Conservation (phyloP, 2,113 vertebrate species). For the Burhinus bistriatus region DNA sequence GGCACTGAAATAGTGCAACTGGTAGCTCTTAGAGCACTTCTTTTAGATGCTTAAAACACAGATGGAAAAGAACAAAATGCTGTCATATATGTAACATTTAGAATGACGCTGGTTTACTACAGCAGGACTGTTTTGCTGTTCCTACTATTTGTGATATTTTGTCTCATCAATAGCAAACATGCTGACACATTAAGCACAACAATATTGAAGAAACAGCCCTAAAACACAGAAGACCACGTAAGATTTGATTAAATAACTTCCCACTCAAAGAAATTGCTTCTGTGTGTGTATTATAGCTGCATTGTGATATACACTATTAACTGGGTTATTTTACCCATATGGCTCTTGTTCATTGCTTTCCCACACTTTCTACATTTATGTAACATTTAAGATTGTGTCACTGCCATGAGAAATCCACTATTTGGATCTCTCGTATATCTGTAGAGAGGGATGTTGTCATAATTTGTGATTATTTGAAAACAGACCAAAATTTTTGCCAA, state of each 20-base stretch:
- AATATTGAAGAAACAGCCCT: not conserved
- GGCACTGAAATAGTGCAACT: not conserved
- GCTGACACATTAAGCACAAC: not conserved
- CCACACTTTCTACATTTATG: not conserved
- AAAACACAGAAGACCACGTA: not conserved
- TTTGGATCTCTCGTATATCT: not conserved
- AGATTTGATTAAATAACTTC: not conserved
- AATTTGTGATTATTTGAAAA: not conserved
- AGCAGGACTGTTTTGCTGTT: not conserved
- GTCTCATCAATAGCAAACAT: not conserved
- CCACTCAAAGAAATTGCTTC: not conserved
- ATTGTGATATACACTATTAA: not conserved
- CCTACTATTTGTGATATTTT: not conserved
- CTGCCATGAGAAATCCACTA: not conserved
- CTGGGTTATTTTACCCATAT: not conserved
- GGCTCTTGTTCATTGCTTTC: not conserved
- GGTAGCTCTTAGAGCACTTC: not conserved
- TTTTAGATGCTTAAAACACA: not conserved
- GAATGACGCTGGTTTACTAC: accelerated
- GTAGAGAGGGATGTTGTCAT: not conserved
- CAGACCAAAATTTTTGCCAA: not conserved
- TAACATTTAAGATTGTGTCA: not conserved
- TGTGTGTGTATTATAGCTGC: not conserved
- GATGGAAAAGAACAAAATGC: not conserved
- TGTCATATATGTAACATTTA: not conserved